Percentiles rank a stretch among this genome's conserved stretches.
Conservation (phyloP, 2,797 vertebrate species). For the Pseudochirops corinnae region DNA sequence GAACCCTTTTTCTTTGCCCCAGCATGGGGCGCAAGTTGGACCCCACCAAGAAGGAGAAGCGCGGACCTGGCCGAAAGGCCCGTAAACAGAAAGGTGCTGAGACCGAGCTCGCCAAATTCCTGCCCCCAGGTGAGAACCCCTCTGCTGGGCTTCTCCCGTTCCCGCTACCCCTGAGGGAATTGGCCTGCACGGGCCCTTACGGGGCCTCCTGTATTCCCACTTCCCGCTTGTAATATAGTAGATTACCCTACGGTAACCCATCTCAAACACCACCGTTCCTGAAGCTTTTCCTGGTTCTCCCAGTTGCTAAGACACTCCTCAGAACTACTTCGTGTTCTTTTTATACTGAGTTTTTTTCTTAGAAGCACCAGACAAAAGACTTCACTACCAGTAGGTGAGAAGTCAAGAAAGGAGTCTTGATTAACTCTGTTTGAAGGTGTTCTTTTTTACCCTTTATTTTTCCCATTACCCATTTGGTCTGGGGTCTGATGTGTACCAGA, state of each 20-base stretch:
- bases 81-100: constrained; percentile 95
- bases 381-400: background rate
- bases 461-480: background rate
- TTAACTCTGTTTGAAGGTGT: background rate
- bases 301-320: background rate
- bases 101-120: constrained; percentile 91
- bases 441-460: background rate
- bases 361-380: background rate
- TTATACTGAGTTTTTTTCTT: background rate
- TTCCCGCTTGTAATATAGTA: background rate
- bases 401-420: background rate
- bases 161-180: background rate
- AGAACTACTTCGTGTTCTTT: background rate
- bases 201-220: background rate
- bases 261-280: background rate
- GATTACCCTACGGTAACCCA: background rate
- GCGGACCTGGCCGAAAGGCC: constrained; percentile 94
- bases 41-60: constrained; percentile 90
- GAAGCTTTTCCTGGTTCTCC: background rate
- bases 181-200: too few species aligned
- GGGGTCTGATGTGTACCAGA: background rate
- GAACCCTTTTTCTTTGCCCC: background rate
- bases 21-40: constrained; percentile 95
- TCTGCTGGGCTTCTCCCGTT: background rate
- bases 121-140: constrained; percentile 88